These are phyloP conservation scores for Maccullochella peelii DNA, from an alignment of 2,113 vertebrate species.

Conservation along the genomic window DNA sequence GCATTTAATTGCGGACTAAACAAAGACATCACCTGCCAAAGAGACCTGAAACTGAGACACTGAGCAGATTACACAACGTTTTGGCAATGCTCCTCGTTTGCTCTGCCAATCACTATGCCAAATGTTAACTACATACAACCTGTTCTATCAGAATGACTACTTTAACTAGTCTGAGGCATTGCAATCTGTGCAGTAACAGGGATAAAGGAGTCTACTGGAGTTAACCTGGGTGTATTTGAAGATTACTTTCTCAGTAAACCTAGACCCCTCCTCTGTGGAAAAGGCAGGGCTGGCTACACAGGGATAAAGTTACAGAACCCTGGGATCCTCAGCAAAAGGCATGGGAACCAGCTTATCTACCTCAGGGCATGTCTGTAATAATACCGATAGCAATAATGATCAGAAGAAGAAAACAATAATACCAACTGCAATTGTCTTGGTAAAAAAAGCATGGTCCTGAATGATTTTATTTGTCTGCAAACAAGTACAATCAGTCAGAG, in stretches of 20 bases:
- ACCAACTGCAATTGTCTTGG: constrained; percentile 7
- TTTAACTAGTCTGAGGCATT: constrained; percentile 8
- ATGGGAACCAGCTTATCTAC: constrained; percentile 73
- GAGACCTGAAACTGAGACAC: constrained; percentile 4
- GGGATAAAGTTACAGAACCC: constrained; percentile 76
- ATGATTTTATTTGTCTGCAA: constrained; percentile 3
- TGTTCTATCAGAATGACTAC: constrained; percentile 2
- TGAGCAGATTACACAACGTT: background rate
- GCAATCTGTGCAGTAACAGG: background rate
- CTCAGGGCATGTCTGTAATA: constrained; percentile 67
- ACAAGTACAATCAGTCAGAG: background rate
- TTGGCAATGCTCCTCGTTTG: background rate
- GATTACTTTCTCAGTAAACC: constrained; percentile 77
- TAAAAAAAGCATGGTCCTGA: background rate
- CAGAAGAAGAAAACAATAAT: constrained; percentile 55
- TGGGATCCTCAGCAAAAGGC: constrained; percentile 65
- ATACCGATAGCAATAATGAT: constrained; percentile 69
- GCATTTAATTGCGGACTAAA: background rate
- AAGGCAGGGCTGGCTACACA: constrained; percentile 63
- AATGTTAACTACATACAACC: constrained; percentile 23
- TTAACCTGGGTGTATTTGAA: constrained; percentile 38
- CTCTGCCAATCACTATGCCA: constrained; percentile 3
- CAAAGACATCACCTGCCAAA: background rate
- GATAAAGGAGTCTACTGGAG: constrained; percentile 36
- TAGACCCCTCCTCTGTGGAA: constrained; percentile 58